Percentiles rank a stretch among this genome's conserved stretches.
phyloP scores from a whole-genome alignment of 2,797 vertebrate species.

The Champsocephalus gunnari region DNA sequence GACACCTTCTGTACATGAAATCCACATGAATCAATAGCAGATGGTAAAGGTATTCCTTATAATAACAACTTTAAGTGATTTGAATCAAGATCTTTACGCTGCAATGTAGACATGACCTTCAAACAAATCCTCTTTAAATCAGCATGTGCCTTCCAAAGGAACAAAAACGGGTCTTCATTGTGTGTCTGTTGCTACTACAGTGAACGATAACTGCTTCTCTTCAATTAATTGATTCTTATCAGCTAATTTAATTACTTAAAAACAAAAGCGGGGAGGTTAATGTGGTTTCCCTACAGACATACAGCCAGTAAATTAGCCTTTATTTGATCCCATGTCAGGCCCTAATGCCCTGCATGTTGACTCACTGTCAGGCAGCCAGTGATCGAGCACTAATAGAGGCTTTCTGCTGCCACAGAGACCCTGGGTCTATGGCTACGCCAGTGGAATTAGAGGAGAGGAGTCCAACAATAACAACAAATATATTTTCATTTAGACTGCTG shows the following conservation, averaged over 20 bases:
- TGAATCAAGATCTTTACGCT: conserved; percentile 24
- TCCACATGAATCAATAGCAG: conserved; percentile 49
- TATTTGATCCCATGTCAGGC: conserved; percentile 80
- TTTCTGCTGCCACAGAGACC: conserved; percentile 76
- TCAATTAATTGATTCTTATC: conserved; percentile 6
- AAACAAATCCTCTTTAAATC: conserved; percentile 38
- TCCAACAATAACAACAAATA: conserved; percentile 82
- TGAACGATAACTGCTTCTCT: not conserved
- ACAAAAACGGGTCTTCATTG: not conserved
- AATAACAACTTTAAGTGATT: conserved; percentile 41
- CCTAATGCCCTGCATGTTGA: conserved; percentile 78
- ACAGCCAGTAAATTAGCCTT: conserved; percentile 79
- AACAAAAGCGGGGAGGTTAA: conserved; percentile 57
- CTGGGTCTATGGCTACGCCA: conserved; percentile 66
- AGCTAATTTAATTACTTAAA: conserved; percentile 54
- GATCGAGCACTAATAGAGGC: conserved; percentile 81
- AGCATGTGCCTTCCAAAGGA: conserved; percentile 13
- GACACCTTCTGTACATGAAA: conserved; percentile 43
- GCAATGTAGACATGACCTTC: conserved; percentile 53
- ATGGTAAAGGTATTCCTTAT: conserved; percentile 56
- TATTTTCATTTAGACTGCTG: conserved; percentile 78
- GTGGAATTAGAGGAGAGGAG: conserved; percentile 58
- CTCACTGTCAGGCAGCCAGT: conserved; percentile 78
- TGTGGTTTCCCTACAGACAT: conserved; percentile 62
- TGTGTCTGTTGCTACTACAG: not conserved